Percentiles rank a stretch among this genome's conserved stretches.
Evolutionary conservation across 2,888 invertebrate genomes (phyloP).

Genomic region (Eupithecia centaureata): DNA sequence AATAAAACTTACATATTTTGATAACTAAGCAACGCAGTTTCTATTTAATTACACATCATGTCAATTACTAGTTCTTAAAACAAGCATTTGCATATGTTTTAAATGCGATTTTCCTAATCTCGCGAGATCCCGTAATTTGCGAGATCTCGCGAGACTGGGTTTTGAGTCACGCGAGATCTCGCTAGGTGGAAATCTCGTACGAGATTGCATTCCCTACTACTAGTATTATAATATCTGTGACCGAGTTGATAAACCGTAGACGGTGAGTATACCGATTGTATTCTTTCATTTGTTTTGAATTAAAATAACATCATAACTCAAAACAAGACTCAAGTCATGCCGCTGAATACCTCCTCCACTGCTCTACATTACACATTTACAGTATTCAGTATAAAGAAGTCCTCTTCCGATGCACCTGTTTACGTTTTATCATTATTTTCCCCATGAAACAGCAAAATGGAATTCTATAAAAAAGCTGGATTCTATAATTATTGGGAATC

Average conservation of each 20-base stretch:
- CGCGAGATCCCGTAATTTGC: no score
- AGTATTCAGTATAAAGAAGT: not conserved
- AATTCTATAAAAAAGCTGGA: conserved; percentile 42
- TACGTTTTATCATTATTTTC: conserved; percentile 8
- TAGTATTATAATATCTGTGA: not conserved
- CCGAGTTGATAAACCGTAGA: not conserved
- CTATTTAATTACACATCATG: no score
- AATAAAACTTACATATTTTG: no score
- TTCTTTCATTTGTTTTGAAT: not conserved
- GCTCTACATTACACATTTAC: not conserved
- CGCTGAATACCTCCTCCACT: not conserved
- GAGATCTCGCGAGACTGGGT: no score
- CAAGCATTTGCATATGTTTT: no score
- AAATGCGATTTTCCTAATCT: no score
- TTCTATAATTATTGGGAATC: conserved; percentile 51
- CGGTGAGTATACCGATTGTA: not conserved
- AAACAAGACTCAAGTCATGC: not conserved
- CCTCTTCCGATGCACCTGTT: not conserved
- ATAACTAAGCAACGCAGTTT: no score
- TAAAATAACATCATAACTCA: not conserved
- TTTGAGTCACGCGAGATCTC: no score
- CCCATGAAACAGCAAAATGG: conserved; percentile 32
- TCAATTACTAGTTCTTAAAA: no score
- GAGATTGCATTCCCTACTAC: no score
- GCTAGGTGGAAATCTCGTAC: no score